These are phyloP conservation scores for Babylonia areolata DNA, from an alignment of 1,140 invertebrate species.

Conservation along the genomic window DNA sequence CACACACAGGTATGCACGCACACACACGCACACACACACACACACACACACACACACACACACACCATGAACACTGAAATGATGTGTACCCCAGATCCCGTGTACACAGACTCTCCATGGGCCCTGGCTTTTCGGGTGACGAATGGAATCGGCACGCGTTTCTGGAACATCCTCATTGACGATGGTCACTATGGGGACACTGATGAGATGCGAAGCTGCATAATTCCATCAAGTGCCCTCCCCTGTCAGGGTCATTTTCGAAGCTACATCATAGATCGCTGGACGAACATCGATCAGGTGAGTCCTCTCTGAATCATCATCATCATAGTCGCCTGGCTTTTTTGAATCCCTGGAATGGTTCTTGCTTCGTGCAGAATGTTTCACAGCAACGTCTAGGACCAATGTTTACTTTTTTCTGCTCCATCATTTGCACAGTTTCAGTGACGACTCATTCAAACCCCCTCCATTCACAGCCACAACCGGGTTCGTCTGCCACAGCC, in stretches of 20 bases:
- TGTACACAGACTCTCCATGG: not conserved
- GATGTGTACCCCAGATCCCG: too few relatives aligned
- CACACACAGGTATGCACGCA: too few relatives aligned
- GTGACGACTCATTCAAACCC: too few relatives aligned
- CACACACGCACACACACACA: too few relatives aligned
- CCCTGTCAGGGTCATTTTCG: not conserved
- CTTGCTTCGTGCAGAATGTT: too few relatives aligned
- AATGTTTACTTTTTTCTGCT: too few relatives aligned
- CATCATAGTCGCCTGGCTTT: too few relatives aligned
- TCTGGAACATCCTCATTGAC: not conserved
- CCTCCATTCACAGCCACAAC: too few relatives aligned
- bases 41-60: not conserved
- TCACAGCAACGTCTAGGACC: too few relatives aligned
- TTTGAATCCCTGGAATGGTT: too few relatives aligned
- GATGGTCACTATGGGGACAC: not conserved
- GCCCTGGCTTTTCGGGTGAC: not conserved
- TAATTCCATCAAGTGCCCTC: not conserved
- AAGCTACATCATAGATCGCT: not conserved
- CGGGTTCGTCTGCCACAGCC: too few relatives aligned
- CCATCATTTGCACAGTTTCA: too few relatives aligned
- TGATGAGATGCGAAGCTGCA: not conserved
- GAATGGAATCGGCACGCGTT: not conserved
- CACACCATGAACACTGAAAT: not conserved
- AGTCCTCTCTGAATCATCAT: not conserved
- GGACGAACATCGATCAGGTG: conserved; percentile 23